Percentiles rank a stretch among this genome's conserved stretches.
These are phyloP conservation scores for Isotomurus palustris DNA, from an alignment of 2,888 invertebrate species.

Conservation along the genomic window DNA sequence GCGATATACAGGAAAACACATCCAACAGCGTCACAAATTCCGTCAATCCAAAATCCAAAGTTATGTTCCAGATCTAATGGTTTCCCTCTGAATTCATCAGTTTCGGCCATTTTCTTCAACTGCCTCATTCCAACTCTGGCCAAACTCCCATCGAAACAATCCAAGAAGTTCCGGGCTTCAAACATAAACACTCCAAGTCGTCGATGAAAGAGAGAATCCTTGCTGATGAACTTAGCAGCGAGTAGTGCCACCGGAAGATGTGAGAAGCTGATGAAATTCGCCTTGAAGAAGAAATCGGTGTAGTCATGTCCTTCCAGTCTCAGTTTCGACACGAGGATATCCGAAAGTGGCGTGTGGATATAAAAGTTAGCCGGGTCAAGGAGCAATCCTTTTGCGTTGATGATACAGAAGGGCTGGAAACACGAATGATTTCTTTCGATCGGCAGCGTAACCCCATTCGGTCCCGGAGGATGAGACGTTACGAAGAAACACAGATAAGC, in stretches of 20 bases:
- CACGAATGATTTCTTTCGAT: slow-evolving; percentile 11
- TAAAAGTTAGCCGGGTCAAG: slow-evolving; percentile 80
- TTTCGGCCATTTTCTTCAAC: too few relatives aligned
- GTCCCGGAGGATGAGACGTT: slow-evolving; percentile 9
- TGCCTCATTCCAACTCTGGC: slow-evolving; percentile 65
- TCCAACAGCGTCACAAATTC: slow-evolving; percentile 73
- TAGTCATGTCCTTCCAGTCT: slow-evolving; percentile 64
- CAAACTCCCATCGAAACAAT: slow-evolving; percentile 81
- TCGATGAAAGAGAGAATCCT: slow-evolving; percentile 65
- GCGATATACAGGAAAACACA: slow-evolving; percentile 68
- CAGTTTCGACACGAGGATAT: slow-evolving; percentile 63
- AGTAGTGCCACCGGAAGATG: slow-evolving; percentile 71
- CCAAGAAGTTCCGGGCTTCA: slow-evolving; percentile 74
- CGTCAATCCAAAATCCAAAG: slow-evolving; percentile 75
- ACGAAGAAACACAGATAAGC: slow-evolving; percentile 18
- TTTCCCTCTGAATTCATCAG: slow-evolving; percentile 49
- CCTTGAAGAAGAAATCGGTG: slow-evolving; percentile 59
- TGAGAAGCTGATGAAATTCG: slow-evolving; percentile 75
- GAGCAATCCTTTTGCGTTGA: slow-evolving; percentile 77
- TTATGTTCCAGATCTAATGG: slow-evolving; percentile 72
- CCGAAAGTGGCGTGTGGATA: slow-evolving; percentile 72
- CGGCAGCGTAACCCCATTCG: slow-evolving; percentile 14
- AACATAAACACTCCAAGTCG: slow-evolving; percentile 71
- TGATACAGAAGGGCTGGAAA: slow-evolving; percentile 69
- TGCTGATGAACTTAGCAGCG: slow-evolving; percentile 69